Base-by-base conservation (phyloP, 2,797 vertebrate species). In the Peromyscus aztecus region DNA sequence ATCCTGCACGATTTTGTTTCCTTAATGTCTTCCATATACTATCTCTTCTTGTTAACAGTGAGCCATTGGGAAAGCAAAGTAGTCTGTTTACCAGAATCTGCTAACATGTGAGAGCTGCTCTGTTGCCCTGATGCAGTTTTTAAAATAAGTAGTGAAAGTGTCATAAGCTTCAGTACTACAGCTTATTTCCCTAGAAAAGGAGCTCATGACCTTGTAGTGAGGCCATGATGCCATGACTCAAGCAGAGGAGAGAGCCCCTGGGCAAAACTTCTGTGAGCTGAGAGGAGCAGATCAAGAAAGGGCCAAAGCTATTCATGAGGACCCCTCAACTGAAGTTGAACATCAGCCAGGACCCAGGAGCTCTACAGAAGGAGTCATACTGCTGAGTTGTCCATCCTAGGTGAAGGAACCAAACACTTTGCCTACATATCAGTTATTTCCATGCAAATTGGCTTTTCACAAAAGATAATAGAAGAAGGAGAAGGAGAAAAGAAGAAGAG, bases 1-100 rank as follows among this genome's bases (percentile, higher is more conserved):
- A 89, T 89, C 89, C 59, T 31, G 46, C 59, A 23, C 87, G 29
- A 34, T 73, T 89, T 91, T 85, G 27, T 77, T 96, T 61, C 31
- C 76, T 94, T 94, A 73, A 37, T 90, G 24, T 83, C 84, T 84
- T 89, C 73, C 65, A 73, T 87, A 57, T 77, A 67, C 1, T 67
- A 40, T 94, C 86, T 97, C 29, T 57, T 95, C 75, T 88, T 37
- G n/a, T 95, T 94, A 97, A 91, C 34, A 95, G 73, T 65, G 76
- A 93, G 40, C 87, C n/a, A 43, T 5, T 71, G 71, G 24, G 31
- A 85, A 93, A 96, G 55, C 43, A 94, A 92, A 95, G 89, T 23
- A 57, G 10, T 89, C 80, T 59, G 1, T 89, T 94, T 94, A n/a
- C 65, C 49, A 80, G 75, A 83, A 43, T 65, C 2, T 75, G 63